Conservation (phyloP, 2,113 vertebrate species). For the rabbit (Oryctolagus cuniculus) region mOryCun1.1 NC_091440.1:32936001-32936500, state of each 20-base stretch:
- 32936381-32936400: neutral
- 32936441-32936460: neutral
- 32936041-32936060: constrained; percentile 80
- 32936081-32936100: constrained; percentile 78
- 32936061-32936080: constrained; percentile 77
- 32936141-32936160: constrained; percentile 58
- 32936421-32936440: neutral
- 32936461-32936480: neutral
- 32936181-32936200: constrained; percentile 61
- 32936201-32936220: constrained; percentile 12
- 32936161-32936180: constrained; percentile 59
- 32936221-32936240: neutral
- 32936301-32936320: neutral
- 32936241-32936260: constrained; percentile 44
- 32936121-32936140: constrained; percentile 74
- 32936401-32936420: neutral
- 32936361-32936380: neutral
- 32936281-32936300: constrained; percentile 9
- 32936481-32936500: neutral
- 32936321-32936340: neutral
- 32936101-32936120: constrained; percentile 79
- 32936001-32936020: constrained; percentile 84
- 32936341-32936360: neutral
- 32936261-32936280: constrained; percentile 11
- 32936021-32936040: constrained; percentile 80